Evolutionary conservation across 2,113 vertebrate species (phyloP).

Genomic region (Takifugu bimaculatus): DNA sequence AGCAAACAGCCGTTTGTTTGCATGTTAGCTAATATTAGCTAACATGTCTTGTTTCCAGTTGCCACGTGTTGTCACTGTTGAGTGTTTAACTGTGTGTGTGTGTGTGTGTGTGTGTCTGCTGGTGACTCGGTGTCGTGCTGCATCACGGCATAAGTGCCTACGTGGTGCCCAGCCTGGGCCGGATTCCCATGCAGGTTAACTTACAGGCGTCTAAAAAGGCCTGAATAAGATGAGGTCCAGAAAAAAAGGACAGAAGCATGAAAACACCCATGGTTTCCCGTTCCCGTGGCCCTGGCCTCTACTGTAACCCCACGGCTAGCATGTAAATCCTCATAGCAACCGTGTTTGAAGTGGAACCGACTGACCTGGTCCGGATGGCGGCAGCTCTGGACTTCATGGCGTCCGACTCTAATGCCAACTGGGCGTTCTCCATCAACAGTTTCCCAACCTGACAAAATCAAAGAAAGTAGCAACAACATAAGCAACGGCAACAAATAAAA

Average conservation of each 20-base stretch:
- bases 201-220: constrained; percentile 34
- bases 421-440: constrained; percentile 67
- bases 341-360: constrained; percentile 18
- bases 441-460: constrained; percentile 63
- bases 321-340: not conserved
- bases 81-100: constrained; percentile 14
- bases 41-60: constrained; percentile 7
- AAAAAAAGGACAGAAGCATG: constrained; percentile 20
- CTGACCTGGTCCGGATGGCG: constrained; percentile 69
- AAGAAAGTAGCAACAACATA: not conserved
- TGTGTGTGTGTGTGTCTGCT: not conserved
- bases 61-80: constrained; percentile 7
- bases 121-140: constrained; percentile 29
- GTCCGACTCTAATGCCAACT: constrained; percentile 68
- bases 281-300: no score
- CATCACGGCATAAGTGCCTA: constrained; percentile 54
- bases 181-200: constrained; percentile 51
- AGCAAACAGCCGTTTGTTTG: not conserved
- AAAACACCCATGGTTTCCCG: constrained; percentile 8
- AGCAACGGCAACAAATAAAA: not conserved
- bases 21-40: no score
- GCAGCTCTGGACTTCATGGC: constrained; percentile 57
- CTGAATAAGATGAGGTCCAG: constrained; percentile 3
- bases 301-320: not conserved
- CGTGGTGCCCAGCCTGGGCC: constrained; percentile 41